Percentiles rank a stretch among this genome's conserved stretches.
Evolutionary conservation across 2,888 invertebrate species (phyloP).

Genomic region (Eilema sororculum): DNA sequence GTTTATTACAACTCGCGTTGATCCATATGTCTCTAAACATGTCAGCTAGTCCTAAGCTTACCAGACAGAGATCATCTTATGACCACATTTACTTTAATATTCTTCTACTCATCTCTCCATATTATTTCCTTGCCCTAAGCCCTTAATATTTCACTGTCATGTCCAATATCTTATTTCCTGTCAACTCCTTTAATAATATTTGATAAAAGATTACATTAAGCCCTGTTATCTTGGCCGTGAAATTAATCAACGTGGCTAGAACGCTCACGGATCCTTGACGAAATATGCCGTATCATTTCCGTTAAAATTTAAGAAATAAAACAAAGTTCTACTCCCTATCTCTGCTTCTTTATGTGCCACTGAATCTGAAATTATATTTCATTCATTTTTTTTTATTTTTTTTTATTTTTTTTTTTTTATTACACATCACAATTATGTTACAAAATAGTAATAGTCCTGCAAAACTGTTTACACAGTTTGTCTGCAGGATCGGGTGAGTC

Average conservation of each 20-base stretch:
- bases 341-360: constrained; percentile 44
- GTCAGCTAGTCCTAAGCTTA: constrained; percentile 11
- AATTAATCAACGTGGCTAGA: constrained; percentile 28
- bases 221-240: constrained; percentile 30
- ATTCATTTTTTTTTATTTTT: too few relatives aligned
- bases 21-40: not conserved
- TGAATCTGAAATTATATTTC: constrained; percentile 54
- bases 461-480: too few relatives aligned
- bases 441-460: too few relatives aligned
- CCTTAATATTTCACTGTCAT: constrained; percentile 53
- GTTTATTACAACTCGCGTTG: not conserved
- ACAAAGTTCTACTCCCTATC: constrained; percentile 40
- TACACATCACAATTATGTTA: too few relatives aligned
- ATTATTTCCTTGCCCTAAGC: constrained; percentile 35
- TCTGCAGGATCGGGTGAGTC: too few relatives aligned
- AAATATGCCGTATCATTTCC: constrained; percentile 29
- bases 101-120: constrained; percentile 11
- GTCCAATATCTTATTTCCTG: constrained; percentile 39
- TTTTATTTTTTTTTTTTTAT: too few relatives aligned
- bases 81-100: constrained; percentile 12
- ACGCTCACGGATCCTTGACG: constrained; percentile 8
- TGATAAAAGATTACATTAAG: constrained; percentile 39
- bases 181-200: constrained; percentile 45
- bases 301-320: constrained; percentile 55
- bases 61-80: constrained; percentile 10